These are phyloP conservation scores for Drosophila limbata DNA, from an alignment of 2,888 invertebrate genomes.

Conservation along the genomic window DNA sequence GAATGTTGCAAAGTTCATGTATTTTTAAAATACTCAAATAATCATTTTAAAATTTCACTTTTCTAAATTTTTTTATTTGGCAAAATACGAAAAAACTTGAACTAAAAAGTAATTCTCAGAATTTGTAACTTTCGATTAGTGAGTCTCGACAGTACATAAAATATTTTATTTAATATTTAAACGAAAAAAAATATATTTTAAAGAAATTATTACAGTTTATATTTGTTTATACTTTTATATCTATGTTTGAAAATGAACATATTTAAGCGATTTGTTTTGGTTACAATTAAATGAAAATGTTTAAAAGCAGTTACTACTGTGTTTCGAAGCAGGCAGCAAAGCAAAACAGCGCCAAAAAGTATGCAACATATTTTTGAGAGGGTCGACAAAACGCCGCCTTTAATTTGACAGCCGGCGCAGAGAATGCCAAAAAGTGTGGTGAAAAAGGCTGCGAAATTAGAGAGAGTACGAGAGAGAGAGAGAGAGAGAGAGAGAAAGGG, in stretches of 20 bases:
- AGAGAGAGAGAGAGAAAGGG: slow-evolving; percentile 26
- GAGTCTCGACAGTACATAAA: background rate
- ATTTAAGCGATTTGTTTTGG: too few species aligned
- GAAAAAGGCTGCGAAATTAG: slow-evolving; percentile 47
- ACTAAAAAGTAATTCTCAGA: background rate
- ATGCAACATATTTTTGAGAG: slow-evolving; percentile 44
- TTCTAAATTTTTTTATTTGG: too few species aligned
- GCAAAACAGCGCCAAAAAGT: slow-evolving; percentile 68
- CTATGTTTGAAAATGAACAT: too few species aligned
- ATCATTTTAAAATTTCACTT: too few species aligned
- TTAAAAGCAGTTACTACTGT: slow-evolving; percentile 44
- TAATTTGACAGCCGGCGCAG: slow-evolving; percentile 68
- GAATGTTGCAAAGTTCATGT: too few species aligned
- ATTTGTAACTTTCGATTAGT: background rate
- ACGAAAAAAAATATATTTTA: too few species aligned
- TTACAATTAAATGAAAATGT: background rate
- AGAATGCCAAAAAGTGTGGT: slow-evolving; percentile 65
- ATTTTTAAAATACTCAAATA: too few species aligned
- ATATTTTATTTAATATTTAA: background rate
- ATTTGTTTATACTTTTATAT: too few species aligned
- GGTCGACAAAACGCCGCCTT: slow-evolving; percentile 32
- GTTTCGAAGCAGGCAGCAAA: slow-evolving; percentile 45
- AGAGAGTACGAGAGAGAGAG: slow-evolving; percentile 7
- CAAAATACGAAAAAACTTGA: too few species aligned
- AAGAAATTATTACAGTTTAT: background rate